A percentile compares a stretch with the other conserved stretches of the same genome.
Evolutionary conservation across 2,888 invertebrate species (phyloP).

Genomic region (Drosophila picticornis): DNA sequence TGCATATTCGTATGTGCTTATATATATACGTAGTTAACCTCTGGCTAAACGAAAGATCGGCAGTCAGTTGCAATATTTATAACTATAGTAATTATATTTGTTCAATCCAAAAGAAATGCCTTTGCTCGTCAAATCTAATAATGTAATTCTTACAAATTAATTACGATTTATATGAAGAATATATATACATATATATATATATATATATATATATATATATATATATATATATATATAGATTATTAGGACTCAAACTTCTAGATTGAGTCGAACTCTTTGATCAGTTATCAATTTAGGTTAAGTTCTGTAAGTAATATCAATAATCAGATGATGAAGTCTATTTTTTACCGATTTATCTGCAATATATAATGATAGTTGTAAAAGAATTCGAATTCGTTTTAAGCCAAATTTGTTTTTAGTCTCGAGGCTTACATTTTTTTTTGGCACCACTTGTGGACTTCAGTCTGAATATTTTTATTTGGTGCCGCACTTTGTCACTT

Average conservation of each 20-base stretch:
- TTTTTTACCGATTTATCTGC: too few species aligned
- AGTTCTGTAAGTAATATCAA: neutral
- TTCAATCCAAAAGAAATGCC: neutral
- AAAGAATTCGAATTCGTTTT: too few species aligned
- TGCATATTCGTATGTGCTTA: neutral
- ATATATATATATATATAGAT: neutral
- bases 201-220: neutral
- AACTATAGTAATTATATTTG: neutral
- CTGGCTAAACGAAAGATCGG: neutral
- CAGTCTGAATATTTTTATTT: neutral
- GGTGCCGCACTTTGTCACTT: neutral
- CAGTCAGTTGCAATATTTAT: neutral
- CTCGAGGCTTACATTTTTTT: too few species aligned
- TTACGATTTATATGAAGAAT: too few species aligned
- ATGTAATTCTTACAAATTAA: neutral
- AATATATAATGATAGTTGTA: too few species aligned
- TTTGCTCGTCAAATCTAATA: neutral
- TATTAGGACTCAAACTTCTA: too few species aligned
- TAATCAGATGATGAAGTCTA: too few species aligned
- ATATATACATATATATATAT: neutral
- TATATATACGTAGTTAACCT: neutral
- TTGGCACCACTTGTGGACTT: too few species aligned
- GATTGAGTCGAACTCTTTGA: too few species aligned
- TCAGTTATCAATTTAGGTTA: neutral
- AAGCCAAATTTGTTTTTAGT: too few species aligned